Percentiles rank a stretch among this genome's conserved stretches.
Evolutionary conservation across 2,888 invertebrate genomes (phyloP).

Genomic region (Arctia plantaginis): DNA sequence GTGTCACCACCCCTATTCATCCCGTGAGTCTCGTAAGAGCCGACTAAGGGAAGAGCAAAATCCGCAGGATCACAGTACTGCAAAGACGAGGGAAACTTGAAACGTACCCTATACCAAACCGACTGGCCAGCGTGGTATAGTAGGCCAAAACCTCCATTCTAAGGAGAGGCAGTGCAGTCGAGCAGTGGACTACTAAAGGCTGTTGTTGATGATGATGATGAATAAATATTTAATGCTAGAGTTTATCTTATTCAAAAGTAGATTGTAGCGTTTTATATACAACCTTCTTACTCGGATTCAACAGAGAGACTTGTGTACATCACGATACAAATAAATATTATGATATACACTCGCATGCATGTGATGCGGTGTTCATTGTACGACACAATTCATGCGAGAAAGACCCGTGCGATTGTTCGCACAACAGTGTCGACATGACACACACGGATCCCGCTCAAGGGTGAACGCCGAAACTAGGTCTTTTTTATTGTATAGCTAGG

Average conservation of each 20-base stretch:
- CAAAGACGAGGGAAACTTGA: too few species aligned
- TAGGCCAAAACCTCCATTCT: too few species aligned
- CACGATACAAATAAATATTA: background rate
- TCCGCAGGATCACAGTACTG: too few species aligned
- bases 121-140: too few species aligned
- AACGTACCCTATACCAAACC: too few species aligned
- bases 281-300: background rate
- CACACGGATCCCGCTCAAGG: background rate
- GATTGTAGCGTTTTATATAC: background rate
- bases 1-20: too few species aligned
- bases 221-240: too few species aligned
- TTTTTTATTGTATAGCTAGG: background rate
- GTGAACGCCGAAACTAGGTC: background rate
- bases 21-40: too few species aligned
- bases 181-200: too few species aligned
- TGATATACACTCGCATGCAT: background rate
- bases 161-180: too few species aligned
- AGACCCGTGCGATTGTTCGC: slow-evolving; percentile 2
- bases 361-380: background rate
- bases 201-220: too few species aligned
- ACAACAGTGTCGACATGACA: background rate
- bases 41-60: too few species aligned
- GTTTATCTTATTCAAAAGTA: background rate
- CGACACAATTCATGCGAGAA: background rate
- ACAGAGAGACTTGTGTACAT: background rate